phyloP scores from a whole-genome alignment of 2,797 vertebrate genomes.

The Brachyrhaphis roseni region DNA sequence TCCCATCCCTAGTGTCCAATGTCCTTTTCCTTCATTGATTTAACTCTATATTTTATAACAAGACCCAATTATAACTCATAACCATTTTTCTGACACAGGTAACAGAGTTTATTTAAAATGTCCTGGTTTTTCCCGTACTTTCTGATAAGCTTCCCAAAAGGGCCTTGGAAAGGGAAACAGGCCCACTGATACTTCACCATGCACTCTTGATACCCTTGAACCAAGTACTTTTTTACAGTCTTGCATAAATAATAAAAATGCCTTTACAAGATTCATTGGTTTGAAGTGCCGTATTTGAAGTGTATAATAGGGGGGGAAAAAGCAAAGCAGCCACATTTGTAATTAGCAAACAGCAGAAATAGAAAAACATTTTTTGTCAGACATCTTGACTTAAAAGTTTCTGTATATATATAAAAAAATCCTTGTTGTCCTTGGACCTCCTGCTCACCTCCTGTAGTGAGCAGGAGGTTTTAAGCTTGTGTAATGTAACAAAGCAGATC shows the following conservation, averaged over 20 bases:
- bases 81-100: neutral
- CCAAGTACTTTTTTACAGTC: neutral
- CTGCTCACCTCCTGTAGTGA: too few species aligned
- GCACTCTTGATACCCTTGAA: neutral
- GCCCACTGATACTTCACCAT: neutral
- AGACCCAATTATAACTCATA: neutral
- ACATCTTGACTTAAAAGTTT: too few species aligned
- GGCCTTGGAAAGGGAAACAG: neutral
- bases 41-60: neutral
- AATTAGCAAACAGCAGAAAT: neutral
- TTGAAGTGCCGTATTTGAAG: neutral
- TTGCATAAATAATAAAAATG: neutral
- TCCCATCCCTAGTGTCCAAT: neutral
- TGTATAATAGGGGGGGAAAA: neutral
- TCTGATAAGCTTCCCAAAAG: neutral
- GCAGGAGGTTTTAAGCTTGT: conserved; percentile 41
- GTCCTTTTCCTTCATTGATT: neutral
- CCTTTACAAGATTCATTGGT: neutral
- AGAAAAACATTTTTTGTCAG: neutral
- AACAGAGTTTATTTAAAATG: neutral
- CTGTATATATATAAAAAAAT: neutral
- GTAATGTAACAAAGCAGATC: conserved; percentile 52
- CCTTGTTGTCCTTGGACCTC: too few species aligned
- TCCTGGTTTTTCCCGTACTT: neutral
- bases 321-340: neutral